Percentiles rank a stretch among this genome's conserved stretches.
Evolutionary conservation across 2,113 vertebrate genomes (phyloP).

Genomic region (Sterrhoptilus dennistouni): DNA sequence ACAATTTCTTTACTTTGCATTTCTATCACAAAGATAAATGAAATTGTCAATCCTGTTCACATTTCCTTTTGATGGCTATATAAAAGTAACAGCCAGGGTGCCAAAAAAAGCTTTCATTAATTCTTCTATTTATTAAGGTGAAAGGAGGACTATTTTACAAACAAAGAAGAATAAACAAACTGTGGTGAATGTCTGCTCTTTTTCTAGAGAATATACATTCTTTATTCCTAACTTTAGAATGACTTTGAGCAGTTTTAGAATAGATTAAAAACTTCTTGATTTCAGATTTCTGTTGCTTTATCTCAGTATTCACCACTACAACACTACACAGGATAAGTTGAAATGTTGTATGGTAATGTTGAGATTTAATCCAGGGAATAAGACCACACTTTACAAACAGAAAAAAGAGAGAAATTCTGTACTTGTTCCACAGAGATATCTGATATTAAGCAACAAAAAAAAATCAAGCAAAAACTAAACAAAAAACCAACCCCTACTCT

Average conservation of each 20-base stretch:
- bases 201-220: neutral
- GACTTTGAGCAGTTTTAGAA: neutral
- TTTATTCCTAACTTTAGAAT: neutral
- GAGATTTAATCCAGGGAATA: neutral
- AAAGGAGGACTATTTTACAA: conserved; percentile 34
- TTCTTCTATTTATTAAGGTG: conserved; percentile 52
- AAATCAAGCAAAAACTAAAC: neutral
- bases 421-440: neutral
- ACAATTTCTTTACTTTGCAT: conserved; percentile 58
- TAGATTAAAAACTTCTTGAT: neutral
- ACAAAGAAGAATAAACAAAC: conserved; percentile 24
- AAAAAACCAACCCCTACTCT: neutral
- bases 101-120: conserved; percentile 52
- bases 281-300: neutral
- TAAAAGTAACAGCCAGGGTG: conserved; percentile 33
- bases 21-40: conserved; percentile 61
- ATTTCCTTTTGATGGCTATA: conserved; percentile 41
- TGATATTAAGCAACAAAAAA: neutral
- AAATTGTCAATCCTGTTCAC: conserved; percentile 57
- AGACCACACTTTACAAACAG: neutral
- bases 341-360: neutral
- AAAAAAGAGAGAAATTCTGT: neutral
- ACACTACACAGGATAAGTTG: neutral
- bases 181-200: neutral
- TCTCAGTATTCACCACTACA: neutral